A percentile compares a stretch with the other conserved stretches of the same genome.
These are phyloP conservation scores for Limonius californicus DNA, from an alignment of 1,140 invertebrate genomes.

Conservation along the genomic window DNA sequence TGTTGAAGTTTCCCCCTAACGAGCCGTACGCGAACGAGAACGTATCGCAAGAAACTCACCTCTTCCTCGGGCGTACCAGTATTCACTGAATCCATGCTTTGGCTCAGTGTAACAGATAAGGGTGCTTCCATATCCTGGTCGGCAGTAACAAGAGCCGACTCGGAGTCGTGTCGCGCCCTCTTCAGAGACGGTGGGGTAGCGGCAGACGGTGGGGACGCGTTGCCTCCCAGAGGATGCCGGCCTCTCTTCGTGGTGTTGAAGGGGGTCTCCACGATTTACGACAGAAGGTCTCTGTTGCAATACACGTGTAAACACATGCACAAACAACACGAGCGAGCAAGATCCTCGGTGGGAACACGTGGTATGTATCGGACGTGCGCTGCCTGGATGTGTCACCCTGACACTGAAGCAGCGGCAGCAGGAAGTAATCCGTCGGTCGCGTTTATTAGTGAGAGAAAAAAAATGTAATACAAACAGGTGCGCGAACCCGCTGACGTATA, in stretches of 20 bases:
- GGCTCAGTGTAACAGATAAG: slow-evolving; percentile 63
- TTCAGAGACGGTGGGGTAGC: slow-evolving; percentile 50
- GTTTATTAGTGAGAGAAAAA: neutral
- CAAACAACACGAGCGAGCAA: neutral
- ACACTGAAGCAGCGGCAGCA: neutral
- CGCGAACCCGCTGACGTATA: slow-evolving; percentile 16
- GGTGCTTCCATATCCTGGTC: slow-evolving; percentile 49
- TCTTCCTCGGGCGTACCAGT: slow-evolving; percentile 87
- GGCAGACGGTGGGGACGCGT: slow-evolving; percentile 42
- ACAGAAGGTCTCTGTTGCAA: slow-evolving; percentile 22
- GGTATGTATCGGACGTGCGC: neutral
- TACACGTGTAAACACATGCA: slow-evolving; percentile 11
- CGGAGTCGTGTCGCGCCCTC: slow-evolving; percentile 53
- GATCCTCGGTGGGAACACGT: neutral
- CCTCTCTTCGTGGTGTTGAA: slow-evolving; percentile 45
- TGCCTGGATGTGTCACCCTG: neutral
- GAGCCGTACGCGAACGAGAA: neutral
- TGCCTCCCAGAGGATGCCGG: slow-evolving; percentile 45
- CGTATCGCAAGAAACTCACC: slow-evolving; percentile 56
- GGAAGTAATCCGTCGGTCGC: slow-evolving; percentile 1
- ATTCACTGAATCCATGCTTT: slow-evolving; percentile 92
- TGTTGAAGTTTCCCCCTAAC: neutral
- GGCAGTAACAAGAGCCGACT: slow-evolving; percentile 33
- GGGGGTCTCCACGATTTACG: slow-evolving; percentile 45
- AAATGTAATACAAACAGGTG: slow-evolving; percentile 1